Evolutionary conservation across 2,113 vertebrate genomes (phyloP), one percentile per base, ranked within the genome.

Genomic region (Triplophysa siluroides): DNA sequence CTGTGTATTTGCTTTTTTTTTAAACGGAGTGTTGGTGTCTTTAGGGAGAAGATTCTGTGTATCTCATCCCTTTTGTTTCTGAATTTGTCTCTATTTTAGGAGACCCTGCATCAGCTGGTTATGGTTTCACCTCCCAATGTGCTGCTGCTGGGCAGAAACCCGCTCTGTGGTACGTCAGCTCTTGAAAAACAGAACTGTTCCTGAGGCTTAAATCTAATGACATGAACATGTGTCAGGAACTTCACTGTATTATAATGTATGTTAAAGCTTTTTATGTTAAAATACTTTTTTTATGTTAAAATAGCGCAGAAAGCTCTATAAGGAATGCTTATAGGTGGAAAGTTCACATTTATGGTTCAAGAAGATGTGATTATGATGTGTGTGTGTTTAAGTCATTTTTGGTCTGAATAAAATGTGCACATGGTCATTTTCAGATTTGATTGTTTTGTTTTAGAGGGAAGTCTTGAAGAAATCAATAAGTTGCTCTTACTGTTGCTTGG

Each of bases 101-200:
- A 99, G 86, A 97, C 85, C 82, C 94, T 99, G 84, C 97, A 99
- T 87, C 98, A 99, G 84, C 89, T 99, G 87, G 95, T 99, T 74
- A 95, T 98, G 96, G 98, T 98, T 96, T 93, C 96, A 84, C 91
- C 98, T 86, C 97, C 98, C 79, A 95, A 99, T 80, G 94, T 99
- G 76, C 89, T 99, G 90, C 92, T 95, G 72, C 94, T 99, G 84
- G 97, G 97, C 76, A 94, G 96, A 88, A 96, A 94, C 87, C 97
- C 97, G 47, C 95, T 98, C 85, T 93, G 93, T 86, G 95, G 95
- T 96, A 94, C 88, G 95, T 92, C 38, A 58, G 12, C 7, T 45
- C 19, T 47, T 58, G 4, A 23, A 23, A 41, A 72, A 23, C 16
- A 52, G 45, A 72, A 58, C 19, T 14, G 26, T n/a, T 71, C 50